Evolutionary conservation across 2,113 vertebrate species (phyloP), one percentile per base, ranked within the genome.

Genomic region (Elephantulus edwardii): DNA sequence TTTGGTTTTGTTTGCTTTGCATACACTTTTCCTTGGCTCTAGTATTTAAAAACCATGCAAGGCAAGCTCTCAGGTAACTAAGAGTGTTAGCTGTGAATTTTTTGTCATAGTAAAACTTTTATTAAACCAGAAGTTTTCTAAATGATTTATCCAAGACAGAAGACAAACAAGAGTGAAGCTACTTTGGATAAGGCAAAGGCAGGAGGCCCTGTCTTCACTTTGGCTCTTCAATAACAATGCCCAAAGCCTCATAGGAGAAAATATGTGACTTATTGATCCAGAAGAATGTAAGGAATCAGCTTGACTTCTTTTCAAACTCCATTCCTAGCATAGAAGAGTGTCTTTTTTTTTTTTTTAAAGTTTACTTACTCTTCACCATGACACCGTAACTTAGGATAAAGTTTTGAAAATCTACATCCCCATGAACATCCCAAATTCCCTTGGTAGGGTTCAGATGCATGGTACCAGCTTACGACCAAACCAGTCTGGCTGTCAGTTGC

Each of bases 21-120:
- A 42, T n/a, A 86, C 24, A 82, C 13, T 80, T 90, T 90, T 82
- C 48, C 12, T 56, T 92, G 92, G 48, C 68, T 89, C 70, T 91
- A 75, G 28, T 87, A 85, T 68, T 56, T 66, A 92, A 89, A 86
- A 22, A 88, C 58, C 64, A 26, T 56, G 30, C 71, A 85, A 91
- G 88, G 54, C 70, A 95, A 85, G 62, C 52, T 79, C 66, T 56
- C 40, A 44, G 14, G 60, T 42, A 89, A 83, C 48, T 89, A 76
- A 71, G 54, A 74, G 56, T 33, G 26, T 46, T 78, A 13, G 68
- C 75, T 44, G 81, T 44, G 71, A 83, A 22, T 38, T 75, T 79
- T 90, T 70, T 81, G 54, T 87, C 56, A 20, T 2, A 48, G 48
- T 24, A 64, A 35, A 76, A 46, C 4, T 88, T 74, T 60, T n/a